Evolutionary conservation across 2,888 invertebrate genomes (phyloP), one percentile per base, ranked within the genome.

Genomic region (Amiota communis): DNA sequence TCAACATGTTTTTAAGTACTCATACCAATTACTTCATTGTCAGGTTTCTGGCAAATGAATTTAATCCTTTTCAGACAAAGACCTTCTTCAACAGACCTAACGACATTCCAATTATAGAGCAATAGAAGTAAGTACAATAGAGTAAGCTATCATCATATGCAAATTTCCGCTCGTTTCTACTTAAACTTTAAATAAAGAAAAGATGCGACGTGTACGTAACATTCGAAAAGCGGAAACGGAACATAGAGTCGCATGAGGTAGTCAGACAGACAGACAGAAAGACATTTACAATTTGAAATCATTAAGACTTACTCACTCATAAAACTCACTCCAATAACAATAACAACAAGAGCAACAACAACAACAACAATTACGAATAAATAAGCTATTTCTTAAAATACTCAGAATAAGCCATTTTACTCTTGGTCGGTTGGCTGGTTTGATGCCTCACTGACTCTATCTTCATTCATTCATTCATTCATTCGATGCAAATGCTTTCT

Each of bases 331-430:
- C 36, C 36, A 36, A 36, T 36, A 36, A 36, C 23, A 36, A 36
- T 6, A 23, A 23, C 3, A 23, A 23, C 23, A 23, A 23, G n/a
- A n/a, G n/a, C 23, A 23, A 23, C 23, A 23, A 23, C 23, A 3
- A 23, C 23, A 23, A 23, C 23, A 47, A 65, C 75, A 75, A 76
- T 80, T 79, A 76, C 72, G 75, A 74, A 63, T 36, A 77, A 72
- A 47, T 76, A 77, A 79, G 74, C 78, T 74, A 73, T 70, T 71
- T 20, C 65, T 78, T 76, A 73, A 64, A 75, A 79, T 83, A 77
- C 79, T 78, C 80, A 76, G 76, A 82, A 80, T 75, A 78, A 75
- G 72, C 76, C 78, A 82, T 74, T 83, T 53, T 77, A 71, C 72
- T 53, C 51, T 23, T 53, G 67, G 47, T 47, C 48, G 65, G 20